These are phyloP conservation scores for Chalcis sispes DNA, from an alignment of 2,888 invertebrate species.

Conservation along the genomic window DNA sequence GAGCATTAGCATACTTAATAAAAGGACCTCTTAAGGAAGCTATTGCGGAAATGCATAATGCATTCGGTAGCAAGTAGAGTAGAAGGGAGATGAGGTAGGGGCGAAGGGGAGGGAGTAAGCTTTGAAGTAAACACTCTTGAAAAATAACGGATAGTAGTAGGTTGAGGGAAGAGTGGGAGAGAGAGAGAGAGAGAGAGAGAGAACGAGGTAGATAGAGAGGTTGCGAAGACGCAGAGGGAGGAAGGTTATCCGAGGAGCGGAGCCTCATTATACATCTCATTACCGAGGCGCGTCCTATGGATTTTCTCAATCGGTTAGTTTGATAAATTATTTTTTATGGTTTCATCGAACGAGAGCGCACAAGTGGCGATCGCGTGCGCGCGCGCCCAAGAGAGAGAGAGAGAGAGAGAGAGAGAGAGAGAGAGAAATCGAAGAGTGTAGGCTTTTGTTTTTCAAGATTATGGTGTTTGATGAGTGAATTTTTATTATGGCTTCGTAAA, in stretches of 20 bases:
- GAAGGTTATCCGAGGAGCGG: too few relatives aligned
- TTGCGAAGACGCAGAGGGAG: neutral
- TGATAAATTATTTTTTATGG: slow-evolving; percentile 25
- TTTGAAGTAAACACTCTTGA: slow-evolving; percentile 34
- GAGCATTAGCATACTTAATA: slow-evolving; percentile 51
- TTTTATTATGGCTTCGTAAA: too few relatives aligned
- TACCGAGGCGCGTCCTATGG: neutral
- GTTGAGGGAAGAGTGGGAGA: neutral
- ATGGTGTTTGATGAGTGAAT: too few relatives aligned
- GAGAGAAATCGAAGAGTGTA: too few relatives aligned
- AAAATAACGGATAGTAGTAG: too few relatives aligned
- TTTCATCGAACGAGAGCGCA: slow-evolving; percentile 1
- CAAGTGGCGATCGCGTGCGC: too few relatives aligned
- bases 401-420: too few relatives aligned
- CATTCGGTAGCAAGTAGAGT: neutral
- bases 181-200: neutral
- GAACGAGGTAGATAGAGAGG: neutral
- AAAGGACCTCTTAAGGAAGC: neutral
- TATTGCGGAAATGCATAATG: slow-evolving; percentile 38
- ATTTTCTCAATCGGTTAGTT: neutral
- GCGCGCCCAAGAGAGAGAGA: too few relatives aligned
- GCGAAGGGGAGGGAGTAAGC: neutral
- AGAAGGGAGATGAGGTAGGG: neutral
- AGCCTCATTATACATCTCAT: slow-evolving; percentile 39
- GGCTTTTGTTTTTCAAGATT: too few relatives aligned